Evolutionary conservation across 2,888 invertebrate species (phyloP).

Genomic region (Harpagoxenus sublaevis): DNA sequence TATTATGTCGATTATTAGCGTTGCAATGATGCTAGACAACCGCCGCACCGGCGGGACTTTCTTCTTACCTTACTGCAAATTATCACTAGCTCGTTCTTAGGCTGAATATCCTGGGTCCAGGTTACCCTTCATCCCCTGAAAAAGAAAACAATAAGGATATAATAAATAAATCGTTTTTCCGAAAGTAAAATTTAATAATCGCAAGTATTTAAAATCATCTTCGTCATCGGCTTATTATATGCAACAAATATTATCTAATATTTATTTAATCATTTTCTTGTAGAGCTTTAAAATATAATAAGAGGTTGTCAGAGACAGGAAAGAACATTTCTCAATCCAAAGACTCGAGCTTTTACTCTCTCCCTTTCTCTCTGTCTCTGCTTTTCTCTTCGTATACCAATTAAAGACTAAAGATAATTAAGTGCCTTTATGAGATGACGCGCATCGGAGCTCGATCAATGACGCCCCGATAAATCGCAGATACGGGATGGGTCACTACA

Average conservation of each 20-base stretch:
- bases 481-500: slow-evolving; percentile 36
- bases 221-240: neutral
- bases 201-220: neutral
- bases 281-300: neutral
- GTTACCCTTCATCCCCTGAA: too few relatives aligned
- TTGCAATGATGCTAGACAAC: slow-evolving; percentile 31
- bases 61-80: slow-evolving; percentile 17
- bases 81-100: too few relatives aligned
- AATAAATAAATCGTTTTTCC: too few relatives aligned
- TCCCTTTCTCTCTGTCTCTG: neutral
- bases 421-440: slow-evolving; percentile 41
- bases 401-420: slow-evolving; percentile 48
- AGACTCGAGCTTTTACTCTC: neutral
- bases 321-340: neutral
- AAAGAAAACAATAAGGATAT: too few relatives aligned
- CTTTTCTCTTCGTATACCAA: slow-evolving; percentile 33
- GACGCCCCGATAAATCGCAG: slow-evolving; percentile 49
- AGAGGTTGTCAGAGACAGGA: neutral
- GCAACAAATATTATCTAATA: neutral
- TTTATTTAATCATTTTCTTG: neutral
- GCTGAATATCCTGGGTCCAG: too few relatives aligned
- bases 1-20: slow-evolving; percentile 67
- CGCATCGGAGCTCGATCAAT: slow-evolving; percentile 52
- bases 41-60: slow-evolving; percentile 15
- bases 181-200: neutral